Evolutionary conservation across 2,797 vertebrate species (phyloP), one percentile per base, ranked within the genome.

Genomic region (Lycodopsis pacificus): DNA sequence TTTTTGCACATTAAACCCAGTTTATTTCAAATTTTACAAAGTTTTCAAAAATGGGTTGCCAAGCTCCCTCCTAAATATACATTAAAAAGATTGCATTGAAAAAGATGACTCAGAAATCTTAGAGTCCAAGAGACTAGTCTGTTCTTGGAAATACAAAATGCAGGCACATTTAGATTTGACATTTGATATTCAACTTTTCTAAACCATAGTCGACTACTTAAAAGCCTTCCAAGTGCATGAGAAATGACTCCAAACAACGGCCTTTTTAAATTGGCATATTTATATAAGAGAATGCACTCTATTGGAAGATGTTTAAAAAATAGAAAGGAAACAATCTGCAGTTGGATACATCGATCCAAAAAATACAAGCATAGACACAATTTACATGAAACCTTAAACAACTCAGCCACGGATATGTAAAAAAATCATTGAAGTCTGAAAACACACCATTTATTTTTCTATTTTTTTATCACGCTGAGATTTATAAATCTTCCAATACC

Each of bases 251-350:
- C 57, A 74, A 58, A 79, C 44, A 59, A 73, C 27, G 14, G 57
- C 38, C 15, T 62, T 46, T 76, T 72, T 27, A 80, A 70, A 70
- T 13, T 61, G 58, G 49, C 61, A 51, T 40, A 61, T 80, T 80
- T 59, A 75, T 84, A 62, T 84, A 66, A 78, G 79, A 77, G 65
- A 84, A 89, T 82, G 83, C 66, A 76, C 53, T 92, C 93, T 93
- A 93, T 93, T 91, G 70, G 40, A 82, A 87, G 68, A 84, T 48
- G 54, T 72, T 86, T 75, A 48, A 65, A 84, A 81, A 88, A 80
- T 34, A 78, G 30, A 74, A 73, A 61, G 9, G 17, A 74, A 87
- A 75, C 4, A 67, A 75, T 44, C 42, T 73, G 63, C 36, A 71
- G 58, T 57, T 71, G 8, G 48, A 75, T 73, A 79, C 62, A 83